Conservation (phyloP, 2,888 invertebrate species). For the Listrodromus nycthemerus region DNA sequence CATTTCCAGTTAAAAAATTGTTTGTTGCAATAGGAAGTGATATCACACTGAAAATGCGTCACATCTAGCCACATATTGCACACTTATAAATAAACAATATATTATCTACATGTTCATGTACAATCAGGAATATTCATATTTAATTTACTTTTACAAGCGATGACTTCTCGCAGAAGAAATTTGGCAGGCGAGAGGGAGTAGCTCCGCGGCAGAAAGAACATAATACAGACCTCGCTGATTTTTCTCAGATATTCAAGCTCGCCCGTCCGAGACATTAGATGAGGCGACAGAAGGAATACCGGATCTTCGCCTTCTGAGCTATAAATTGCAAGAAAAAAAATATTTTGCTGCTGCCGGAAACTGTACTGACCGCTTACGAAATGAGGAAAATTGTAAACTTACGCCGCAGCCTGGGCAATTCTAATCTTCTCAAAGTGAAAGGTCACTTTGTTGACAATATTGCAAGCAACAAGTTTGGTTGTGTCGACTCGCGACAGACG, state of each 20-base stretch:
- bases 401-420: slow-evolving; percentile 91
- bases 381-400: slow-evolving; percentile 84
- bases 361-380: background rate
- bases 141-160: slow-evolving; percentile 91
- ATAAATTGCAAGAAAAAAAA: slow-evolving; percentile 39
- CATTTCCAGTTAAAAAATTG: too few relatives aligned
- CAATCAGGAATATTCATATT: too few relatives aligned
- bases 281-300: slow-evolving; percentile 90
- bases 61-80: too few relatives aligned
- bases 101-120: background rate
- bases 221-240: slow-evolving; percentile 92
- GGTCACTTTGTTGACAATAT: slow-evolving; percentile 92
- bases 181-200: slow-evolving; percentile 92
- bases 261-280: slow-evolving; percentile 89
- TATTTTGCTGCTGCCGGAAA: background rate
- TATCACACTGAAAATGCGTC: too few relatives aligned
- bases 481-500: slow-evolving; percentile 91
- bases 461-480: slow-evolving; percentile 92
- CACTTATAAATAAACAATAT: background rate
- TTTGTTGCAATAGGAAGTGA: too few relatives aligned
- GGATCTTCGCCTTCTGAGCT: slow-evolving; percentile 85
- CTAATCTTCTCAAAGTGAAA: slow-evolving; percentile 94
- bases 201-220: slow-evolving; percentile 92
- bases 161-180: slow-evolving; percentile 92
- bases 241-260: slow-evolving; percentile 93